phyloP scores from a whole-genome alignment of 2,113 vertebrate species.

The Apteryx mantelli region DNA sequence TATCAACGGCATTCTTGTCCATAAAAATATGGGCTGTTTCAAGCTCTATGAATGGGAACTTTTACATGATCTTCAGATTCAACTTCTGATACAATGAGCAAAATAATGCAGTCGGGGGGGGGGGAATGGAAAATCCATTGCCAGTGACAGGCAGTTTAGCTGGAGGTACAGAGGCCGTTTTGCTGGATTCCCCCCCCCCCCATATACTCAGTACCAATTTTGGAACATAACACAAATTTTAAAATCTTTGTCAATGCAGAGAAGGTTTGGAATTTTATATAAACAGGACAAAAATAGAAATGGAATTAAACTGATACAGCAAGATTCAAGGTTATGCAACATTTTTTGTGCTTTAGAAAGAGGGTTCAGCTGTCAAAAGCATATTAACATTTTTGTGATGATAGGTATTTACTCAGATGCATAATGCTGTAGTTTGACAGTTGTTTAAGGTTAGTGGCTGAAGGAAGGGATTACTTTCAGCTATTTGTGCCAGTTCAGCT shows the following conservation, averaged over 20 bases:
- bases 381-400: neutral
- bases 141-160: neutral
- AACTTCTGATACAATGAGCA: neutral
- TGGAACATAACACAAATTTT: neutral
- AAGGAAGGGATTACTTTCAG: constrained; percentile 37
- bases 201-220: neutral
- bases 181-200: neutral
- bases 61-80: neutral
- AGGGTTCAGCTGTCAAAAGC: neutral
- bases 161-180: neutral
- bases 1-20: neutral
- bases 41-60: neutral
- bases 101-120: neutral
- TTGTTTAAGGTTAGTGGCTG: constrained; percentile 21
- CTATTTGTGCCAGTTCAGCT: constrained; percentile 15
- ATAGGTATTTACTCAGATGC: constrained; percentile 13
- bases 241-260: neutral
- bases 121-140: neutral
- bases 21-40: fast-evolving
- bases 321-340: neutral
- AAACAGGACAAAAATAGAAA: neutral
- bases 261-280: neutral
- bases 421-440: constrained; percentile 26
- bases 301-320: neutral
- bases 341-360: neutral